A percentile compares a stretch with the other conserved stretches of the same genome.
Conservation (phyloP, 2,888 invertebrate species). For the Neoitamus cyanurus region DNA sequence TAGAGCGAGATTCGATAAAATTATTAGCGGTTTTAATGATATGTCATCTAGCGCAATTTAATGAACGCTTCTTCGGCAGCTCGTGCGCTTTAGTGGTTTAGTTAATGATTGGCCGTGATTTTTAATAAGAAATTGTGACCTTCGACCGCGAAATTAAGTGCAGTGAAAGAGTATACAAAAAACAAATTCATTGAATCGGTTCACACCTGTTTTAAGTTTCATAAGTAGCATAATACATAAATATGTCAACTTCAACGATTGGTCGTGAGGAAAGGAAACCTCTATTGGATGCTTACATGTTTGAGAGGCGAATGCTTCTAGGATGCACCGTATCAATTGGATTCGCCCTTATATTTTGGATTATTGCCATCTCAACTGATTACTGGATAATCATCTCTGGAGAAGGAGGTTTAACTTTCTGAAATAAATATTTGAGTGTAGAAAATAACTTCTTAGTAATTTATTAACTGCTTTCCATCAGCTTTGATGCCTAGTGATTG, state of each 20-base stretch:
- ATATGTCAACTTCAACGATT: constrained; percentile 71
- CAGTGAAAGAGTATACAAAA: background rate
- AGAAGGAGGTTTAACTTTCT: constrained; percentile 57
- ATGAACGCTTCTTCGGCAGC: background rate
- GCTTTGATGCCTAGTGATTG: too few relatives aligned
- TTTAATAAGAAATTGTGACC: background rate
- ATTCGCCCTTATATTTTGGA: constrained; percentile 76
- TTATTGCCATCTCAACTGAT: constrained; percentile 78
- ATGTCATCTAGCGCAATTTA: background rate
- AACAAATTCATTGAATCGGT: background rate
- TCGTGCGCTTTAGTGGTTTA: background rate
- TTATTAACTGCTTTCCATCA: background rate
- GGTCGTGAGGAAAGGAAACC: constrained; percentile 71
- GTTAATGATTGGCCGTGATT: background rate
- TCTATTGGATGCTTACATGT: constrained; percentile 72
- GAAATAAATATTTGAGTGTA: background rate
- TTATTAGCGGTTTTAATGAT: background rate
- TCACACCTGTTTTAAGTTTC: background rate
- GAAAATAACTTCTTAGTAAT: background rate
- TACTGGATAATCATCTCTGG: constrained; percentile 76
- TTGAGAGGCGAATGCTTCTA: constrained; percentile 79
- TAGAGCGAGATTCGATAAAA: background rate
- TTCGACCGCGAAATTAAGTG: background rate
- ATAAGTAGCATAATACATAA: background rate
- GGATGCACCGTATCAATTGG: constrained; percentile 76